A percentile compares a stretch with the other conserved stretches of the same genome.
These are phyloP conservation scores for Vicugna pacos DNA, from an alignment of 2,113 vertebrate species.

Conservation along the genomic window DNA sequence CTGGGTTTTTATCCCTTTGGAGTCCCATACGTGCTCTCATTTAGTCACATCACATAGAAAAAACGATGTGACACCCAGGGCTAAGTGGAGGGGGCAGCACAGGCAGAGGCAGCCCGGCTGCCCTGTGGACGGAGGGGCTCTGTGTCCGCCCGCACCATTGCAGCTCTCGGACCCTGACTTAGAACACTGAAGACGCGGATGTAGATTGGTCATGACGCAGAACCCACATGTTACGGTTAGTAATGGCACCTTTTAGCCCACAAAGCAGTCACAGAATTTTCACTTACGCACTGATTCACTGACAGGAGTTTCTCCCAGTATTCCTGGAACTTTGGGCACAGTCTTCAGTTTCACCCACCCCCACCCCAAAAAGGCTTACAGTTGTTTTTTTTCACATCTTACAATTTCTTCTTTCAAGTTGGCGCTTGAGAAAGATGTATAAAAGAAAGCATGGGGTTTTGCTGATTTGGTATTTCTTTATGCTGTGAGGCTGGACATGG, in stretches of 20 bases:
- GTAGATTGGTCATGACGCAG: neutral
- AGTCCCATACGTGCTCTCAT: neutral
- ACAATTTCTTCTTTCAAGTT: slow-evolving; percentile 15
- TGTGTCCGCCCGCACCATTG: neutral
- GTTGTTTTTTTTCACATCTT: neutral
- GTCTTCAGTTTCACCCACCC: neutral
- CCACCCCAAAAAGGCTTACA: neutral
- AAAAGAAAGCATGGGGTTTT: neutral
- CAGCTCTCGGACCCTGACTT: neutral
- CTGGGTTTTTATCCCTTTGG: slow-evolving; percentile 22
- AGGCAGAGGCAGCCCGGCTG: neutral
- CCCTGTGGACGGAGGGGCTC: neutral
- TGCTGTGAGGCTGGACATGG: neutral
- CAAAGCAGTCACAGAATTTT: slow-evolving; percentile 8
- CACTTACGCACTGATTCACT: neutral
- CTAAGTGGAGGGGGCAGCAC: neutral
- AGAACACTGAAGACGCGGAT: neutral
- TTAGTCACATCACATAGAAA: neutral
- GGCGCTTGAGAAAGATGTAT: neutral
- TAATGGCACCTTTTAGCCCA: neutral
- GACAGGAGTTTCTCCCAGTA: neutral
- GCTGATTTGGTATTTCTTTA: neutral
- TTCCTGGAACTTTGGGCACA: neutral
- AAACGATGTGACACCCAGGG: neutral
- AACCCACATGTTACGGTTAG: neutral